phyloP scores from a whole-genome alignment of 2,113 vertebrate species.

The Ellobius talpinus region DNA sequence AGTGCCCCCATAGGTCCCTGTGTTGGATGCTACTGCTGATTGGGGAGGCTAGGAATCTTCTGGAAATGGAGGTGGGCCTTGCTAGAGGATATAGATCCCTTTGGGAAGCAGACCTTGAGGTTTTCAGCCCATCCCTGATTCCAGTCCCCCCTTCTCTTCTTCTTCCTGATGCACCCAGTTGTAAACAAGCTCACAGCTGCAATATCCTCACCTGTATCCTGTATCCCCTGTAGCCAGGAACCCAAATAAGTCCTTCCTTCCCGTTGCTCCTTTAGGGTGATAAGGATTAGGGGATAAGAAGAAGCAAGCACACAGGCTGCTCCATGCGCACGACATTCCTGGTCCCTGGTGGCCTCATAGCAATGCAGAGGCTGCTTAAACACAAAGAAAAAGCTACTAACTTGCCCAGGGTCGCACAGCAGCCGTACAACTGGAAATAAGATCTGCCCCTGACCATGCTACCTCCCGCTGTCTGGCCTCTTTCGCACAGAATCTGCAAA shows the following conservation, averaged over 20 bases:
- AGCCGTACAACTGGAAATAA: neutral
- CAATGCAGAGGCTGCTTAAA: neutral
- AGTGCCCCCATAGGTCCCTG: too few relatives aligned
- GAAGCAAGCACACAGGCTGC: neutral
- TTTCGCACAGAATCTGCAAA: neutral
- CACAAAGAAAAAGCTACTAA: neutral
- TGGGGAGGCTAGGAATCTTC: neutral
- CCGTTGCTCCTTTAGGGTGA: neutral
- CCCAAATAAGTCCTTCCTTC: neutral
- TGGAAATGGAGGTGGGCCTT: neutral
- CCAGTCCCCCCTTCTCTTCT: neutral
- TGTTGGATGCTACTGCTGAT: too few relatives aligned
- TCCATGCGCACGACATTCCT: fast-evolving
- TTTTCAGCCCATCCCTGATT: neutral
- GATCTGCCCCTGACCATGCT: too few relatives aligned
- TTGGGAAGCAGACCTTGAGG: neutral
- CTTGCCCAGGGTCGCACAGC: neutral
- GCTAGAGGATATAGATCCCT: neutral
- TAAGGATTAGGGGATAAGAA: neutral
- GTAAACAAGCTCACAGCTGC: neutral
- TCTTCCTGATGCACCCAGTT: neutral
- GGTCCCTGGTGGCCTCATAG: neutral
- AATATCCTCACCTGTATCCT: neutral
- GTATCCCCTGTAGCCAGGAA: neutral
- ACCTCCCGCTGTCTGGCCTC: neutral